phyloP scores from a whole-genome alignment of 2,797 vertebrate species.

The Nannoperca australis region DNA sequence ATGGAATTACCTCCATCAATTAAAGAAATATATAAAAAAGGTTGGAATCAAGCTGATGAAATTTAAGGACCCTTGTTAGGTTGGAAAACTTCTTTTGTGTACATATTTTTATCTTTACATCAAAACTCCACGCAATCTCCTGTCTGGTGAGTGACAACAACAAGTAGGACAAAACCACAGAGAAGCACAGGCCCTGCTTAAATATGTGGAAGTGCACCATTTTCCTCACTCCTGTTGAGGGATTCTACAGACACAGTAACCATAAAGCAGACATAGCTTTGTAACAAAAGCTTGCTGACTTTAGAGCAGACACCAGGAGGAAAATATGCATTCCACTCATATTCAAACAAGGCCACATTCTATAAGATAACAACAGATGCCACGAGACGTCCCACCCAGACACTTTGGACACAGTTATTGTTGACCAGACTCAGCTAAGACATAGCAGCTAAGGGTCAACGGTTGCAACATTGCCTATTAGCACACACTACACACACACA shows the following conservation, averaged over 20 bases:
- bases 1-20: neutral
- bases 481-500: conserved; percentile 14
- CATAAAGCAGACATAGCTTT: neutral
- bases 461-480: conserved; percentile 40
- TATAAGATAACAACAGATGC: conserved; percentile 36
- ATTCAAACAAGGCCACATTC: conserved; percentile 30
- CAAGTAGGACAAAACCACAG: conserved; percentile 36
- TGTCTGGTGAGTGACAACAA: conserved; percentile 54
- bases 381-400: conserved; percentile 45
- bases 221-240: neutral
- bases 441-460: conserved; percentile 15
- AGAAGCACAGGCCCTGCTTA: conserved; percentile 29
- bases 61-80: neutral
- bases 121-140: conserved; percentile 71
- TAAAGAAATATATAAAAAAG: neutral
- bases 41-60: conserved; percentile 10
- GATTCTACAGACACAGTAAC: neutral
- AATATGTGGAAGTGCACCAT: conserved; percentile 50
- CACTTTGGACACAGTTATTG: conserved; percentile 29
- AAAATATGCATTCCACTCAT: conserved; percentile 51
- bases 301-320: conserved; percentile 14
- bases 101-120: neutral
- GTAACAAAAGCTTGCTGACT: conserved; percentile 10
- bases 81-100: neutral
- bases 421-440: conserved; percentile 33